These are phyloP conservation scores for Scaptomyza pallida DNA, from an alignment of 1,140 invertebrate genomes.

Conservation along the genomic window DNA sequence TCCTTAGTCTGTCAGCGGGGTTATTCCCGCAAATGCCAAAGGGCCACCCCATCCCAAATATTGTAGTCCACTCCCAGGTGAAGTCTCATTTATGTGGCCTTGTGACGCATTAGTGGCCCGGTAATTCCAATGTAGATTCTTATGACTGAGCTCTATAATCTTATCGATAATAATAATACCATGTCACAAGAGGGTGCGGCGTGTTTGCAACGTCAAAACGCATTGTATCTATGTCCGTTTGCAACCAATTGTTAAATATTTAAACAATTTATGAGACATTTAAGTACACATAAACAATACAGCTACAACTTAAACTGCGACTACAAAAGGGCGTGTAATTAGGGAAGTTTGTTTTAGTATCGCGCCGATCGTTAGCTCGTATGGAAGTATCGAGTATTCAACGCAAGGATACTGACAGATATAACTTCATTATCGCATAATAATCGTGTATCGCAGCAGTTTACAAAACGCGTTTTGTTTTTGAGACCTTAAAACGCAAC, in stretches of 20 bases:
- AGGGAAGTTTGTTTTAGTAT: slow-evolving; percentile 64
- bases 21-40: slow-evolving; percentile 52
- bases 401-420: slow-evolving; percentile 45
- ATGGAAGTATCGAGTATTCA: slow-evolving; percentile 7
- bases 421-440: slow-evolving; percentile 10
- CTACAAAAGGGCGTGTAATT: slow-evolving; percentile 76
- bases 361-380: slow-evolving; percentile 22
- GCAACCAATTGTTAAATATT: slow-evolving; percentile 78
- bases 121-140: slow-evolving; percentile 62
- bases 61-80: slow-evolving; percentile 26
- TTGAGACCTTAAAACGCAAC: slow-evolving; percentile 38
- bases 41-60: slow-evolving; percentile 1
- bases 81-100: slow-evolving; percentile 31
- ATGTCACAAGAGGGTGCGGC: slow-evolving; percentile 45
- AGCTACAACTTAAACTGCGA: slow-evolving; percentile 28
- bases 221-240: slow-evolving; percentile 59
- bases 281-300: slow-evolving; percentile 12
- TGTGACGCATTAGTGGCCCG: slow-evolving; percentile 47
- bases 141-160: slow-evolving; percentile 46
- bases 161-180: slow-evolving; percentile 55
- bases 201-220: slow-evolving; percentile 45
- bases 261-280: slow-evolving; percentile 75
- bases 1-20: slow-evolving; percentile 26
- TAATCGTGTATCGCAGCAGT: slow-evolving; percentile 50
- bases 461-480: slow-evolving; percentile 19